Evolutionary conservation across 1,140 invertebrate genomes (phyloP), one percentile per base, ranked within the genome.

Genomic region (Penaeus vannamei): DNA sequence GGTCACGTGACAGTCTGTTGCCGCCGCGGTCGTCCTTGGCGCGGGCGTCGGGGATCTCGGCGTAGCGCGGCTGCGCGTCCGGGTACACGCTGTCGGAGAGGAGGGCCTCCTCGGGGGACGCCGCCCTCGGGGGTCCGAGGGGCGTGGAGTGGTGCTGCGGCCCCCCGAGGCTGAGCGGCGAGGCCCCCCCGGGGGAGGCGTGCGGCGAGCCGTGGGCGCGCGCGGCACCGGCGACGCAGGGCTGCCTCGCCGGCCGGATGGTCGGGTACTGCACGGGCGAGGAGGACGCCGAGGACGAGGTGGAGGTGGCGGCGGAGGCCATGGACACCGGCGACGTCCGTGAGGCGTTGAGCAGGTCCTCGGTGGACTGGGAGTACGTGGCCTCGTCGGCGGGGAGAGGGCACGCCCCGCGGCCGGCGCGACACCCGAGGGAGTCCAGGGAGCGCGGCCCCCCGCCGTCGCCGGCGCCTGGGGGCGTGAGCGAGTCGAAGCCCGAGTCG

Each of bases 401-500:
- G 76, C 64, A 26, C 61, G 81, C 36, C 8, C 81, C 46, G 60
- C 81, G 62, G 22, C 62, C 80, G 20, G 26, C 59, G 46, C 85
- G 53, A 8, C 32, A 46, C 62, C 36, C 29, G 3, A 66, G 60
- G 29, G 85, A 84, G 61, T 90, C 86, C n/a, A 87, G 61, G n/a
- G 69, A 87, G 29, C 85, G 84, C 12, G 81, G 87, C 7, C 85
- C 87, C 32, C 29, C 64, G 19, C 85, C 87, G 20, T 61, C 61
- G 46, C 76, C 53, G 1, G 79, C 61, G 46, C 76, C 53, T 1
- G 79, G 84, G 23, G 79, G 53, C n/a, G 46, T 79, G 80, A 91
- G 85, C 23, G 90, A 91, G 62, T 91, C 90, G 46, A 91, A 90
- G 53, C 90, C 90, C 32, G 90, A 91, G n/a, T 91, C 90, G 5